Base-by-base conservation (phyloP, 2,888 invertebrate genomes). In the Drosophila maculinotata region DNA sequence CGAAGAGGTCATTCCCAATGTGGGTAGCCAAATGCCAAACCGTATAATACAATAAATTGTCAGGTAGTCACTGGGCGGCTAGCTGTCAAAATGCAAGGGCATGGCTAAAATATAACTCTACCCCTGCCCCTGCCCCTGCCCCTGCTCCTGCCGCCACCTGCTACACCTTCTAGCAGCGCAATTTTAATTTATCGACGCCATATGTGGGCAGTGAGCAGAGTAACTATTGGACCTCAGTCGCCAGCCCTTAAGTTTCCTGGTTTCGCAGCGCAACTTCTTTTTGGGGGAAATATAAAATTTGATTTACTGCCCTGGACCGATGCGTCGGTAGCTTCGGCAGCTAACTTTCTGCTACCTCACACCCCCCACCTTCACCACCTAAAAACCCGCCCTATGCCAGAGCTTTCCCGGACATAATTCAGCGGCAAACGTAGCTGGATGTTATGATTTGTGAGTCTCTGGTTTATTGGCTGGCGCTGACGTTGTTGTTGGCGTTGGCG, bases 161-260 rank as follows among this genome's bases (percentile, higher is more conserved):
- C 20, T 20, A 35, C 65, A 30, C 36, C 45, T 20, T 44, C 42
- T 42, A 48, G 59, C 60, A 71, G 60, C 65, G 64, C 86, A 90
- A 90, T 89, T 90, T 90, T 89, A 90, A 90, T 90, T 90, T 90
- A 90, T 90, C 90, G 90, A 90, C 90, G 87, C 89, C 90, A 90
- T 86, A 84, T 84, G 83, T 84, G 83, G 83, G 87, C 83, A 84
- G 62, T 54, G 80, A 77, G 79, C 79, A 73, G 82, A 59, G 76
- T 51, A 84, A 82, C 81, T 82, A 84, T 79, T 79, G 81, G 70
- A 48, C 64, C 65, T 49, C 62, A 42, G 25, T 38, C 47, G 26
- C 51, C 68, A 54, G 62, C 71, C 73, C 76, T 70, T 73, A 73
- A 76, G 73, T 76, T 73, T 26, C 56, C 39, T 33, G 31, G 44